A percentile compares a stretch with the other conserved stretches of the same genome.
phyloP scores from a whole-genome alignment of 2,888 invertebrate species.

The Drosophila yooni region DNA sequence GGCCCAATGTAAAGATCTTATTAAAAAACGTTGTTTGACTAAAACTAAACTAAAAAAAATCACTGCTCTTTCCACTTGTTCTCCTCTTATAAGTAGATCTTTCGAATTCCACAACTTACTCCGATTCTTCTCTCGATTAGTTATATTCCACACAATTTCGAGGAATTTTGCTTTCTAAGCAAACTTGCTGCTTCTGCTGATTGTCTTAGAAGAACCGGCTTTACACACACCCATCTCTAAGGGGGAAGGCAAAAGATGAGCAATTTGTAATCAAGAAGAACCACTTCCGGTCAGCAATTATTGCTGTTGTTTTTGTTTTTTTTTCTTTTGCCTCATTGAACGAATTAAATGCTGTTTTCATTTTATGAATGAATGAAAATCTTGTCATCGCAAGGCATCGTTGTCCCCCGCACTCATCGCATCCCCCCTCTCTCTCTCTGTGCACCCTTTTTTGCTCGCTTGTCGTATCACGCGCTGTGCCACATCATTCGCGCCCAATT shows the following conservation, averaged over 20 bases:
- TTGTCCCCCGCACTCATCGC: background rate
- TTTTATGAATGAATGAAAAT: conserved; percentile 75
- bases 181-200: background rate
- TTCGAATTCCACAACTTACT: background rate
- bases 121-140: background rate
- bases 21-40: background rate
- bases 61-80: background rate
- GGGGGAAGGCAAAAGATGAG: conserved; percentile 52
- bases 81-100: background rate
- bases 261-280: conserved; percentile 77
- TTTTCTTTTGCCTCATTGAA: conserved; percentile 39
- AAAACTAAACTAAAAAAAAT: background rate
- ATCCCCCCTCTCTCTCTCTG: background rate
- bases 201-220: background rate
- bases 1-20: background rate
- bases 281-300: conserved; percentile 77
- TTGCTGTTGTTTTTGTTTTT: conserved; percentile 9
- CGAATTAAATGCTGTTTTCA: conserved; percentile 48
- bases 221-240: conserved; percentile 10
- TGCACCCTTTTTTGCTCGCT: background rate
- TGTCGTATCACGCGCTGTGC: conserved; percentile 40
- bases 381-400: conserved; percentile 71
- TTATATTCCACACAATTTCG: background rate
- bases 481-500: conserved; percentile 65
- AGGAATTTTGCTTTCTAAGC: background rate